These are phyloP conservation scores for Microplitis deprimator DNA, from an alignment of 2,888 invertebrate species.

Conservation along the genomic window DNA sequence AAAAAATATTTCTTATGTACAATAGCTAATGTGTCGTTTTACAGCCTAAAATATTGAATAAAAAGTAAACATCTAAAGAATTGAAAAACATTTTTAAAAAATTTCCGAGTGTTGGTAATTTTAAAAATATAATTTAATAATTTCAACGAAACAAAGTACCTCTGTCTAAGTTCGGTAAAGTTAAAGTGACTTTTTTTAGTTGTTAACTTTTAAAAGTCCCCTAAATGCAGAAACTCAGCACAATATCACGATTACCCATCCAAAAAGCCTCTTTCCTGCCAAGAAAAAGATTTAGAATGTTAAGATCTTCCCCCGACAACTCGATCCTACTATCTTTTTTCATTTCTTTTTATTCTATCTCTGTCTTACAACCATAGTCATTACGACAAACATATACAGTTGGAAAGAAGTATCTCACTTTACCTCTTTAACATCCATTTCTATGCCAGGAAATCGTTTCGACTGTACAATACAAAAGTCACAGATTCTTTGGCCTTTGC, in stretches of 20 bases:
- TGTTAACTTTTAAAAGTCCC: slow-evolving; percentile 21
- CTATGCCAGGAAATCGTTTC: slow-evolving; percentile 34
- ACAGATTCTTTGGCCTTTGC: neutral
- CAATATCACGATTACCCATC: slow-evolving; percentile 41
- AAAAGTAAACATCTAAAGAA: no score
- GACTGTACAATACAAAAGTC: slow-evolving; percentile 7
- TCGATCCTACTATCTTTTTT: slow-evolving; percentile 11
- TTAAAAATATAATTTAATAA: neutral
- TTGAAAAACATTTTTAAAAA: no score
- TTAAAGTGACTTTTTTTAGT: slow-evolving; percentile 19
- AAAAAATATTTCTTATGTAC: neutral
- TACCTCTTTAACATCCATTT: slow-evolving; percentile 41
- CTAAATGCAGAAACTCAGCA: slow-evolving; percentile 38
- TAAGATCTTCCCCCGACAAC: slow-evolving; percentile 22
- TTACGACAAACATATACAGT: slow-evolving; percentile 15
- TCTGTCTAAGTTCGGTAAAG: slow-evolving; percentile 23
- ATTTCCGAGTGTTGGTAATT: no score
- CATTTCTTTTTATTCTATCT: neutral
- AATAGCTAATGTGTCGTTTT: no score
- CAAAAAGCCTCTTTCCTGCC: slow-evolving; percentile 25
- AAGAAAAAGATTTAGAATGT: slow-evolving; percentile 20
- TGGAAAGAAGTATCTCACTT: slow-evolving; percentile 31
- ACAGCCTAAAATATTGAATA: no score
- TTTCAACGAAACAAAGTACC: slow-evolving; percentile 17
- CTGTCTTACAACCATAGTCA: slow-evolving; percentile 2